Conservation (phyloP, 2,113 vertebrate species). For the Bagarius yarrelli region DNA sequence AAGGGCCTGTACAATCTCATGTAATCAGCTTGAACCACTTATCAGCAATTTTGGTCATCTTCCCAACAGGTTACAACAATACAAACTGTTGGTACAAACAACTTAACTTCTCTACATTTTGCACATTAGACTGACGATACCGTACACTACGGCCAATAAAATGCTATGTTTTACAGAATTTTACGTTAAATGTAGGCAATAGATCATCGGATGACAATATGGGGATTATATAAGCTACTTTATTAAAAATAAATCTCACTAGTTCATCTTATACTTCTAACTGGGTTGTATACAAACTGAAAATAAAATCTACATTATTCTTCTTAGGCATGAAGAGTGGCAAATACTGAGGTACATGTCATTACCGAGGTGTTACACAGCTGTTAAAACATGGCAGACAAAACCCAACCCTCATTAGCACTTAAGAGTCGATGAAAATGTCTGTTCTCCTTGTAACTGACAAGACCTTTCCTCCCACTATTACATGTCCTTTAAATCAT, state of each 20-base stretch:
- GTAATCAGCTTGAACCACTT: constrained; percentile 66
- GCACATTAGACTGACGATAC: constrained; percentile 14
- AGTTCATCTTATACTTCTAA: no score
- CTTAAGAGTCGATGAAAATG: constrained; percentile 61
- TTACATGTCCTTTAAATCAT: constrained; percentile 66
- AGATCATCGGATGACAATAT: not conserved
- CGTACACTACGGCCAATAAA: not conserved
- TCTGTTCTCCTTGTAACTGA: constrained; percentile 43
- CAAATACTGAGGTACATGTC: constrained; percentile 44
- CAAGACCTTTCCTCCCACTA: constrained; percentile 59
- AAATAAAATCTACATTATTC: not conserved
- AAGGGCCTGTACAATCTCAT: constrained; percentile 63
- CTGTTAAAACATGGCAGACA: constrained; percentile 50
- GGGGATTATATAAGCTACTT: not conserved
- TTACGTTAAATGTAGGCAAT: not conserved
- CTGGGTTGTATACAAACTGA: not conserved
- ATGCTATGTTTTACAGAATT: not conserved
- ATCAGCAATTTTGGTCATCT: constrained; percentile 58
- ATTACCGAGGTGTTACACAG: constrained; percentile 44
- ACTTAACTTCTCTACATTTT: not conserved
- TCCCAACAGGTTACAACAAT: constrained; percentile 63
- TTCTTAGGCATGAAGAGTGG: not conserved
- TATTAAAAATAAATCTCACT: no score
- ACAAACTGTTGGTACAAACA: constrained; percentile 30
- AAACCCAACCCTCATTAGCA: constrained; percentile 63